Percentiles rank a stretch among this genome's conserved stretches.
Evolutionary conservation across 2,797 vertebrate species (phyloP).

Genomic region (Bucorvus abyssinicus): DNA sequence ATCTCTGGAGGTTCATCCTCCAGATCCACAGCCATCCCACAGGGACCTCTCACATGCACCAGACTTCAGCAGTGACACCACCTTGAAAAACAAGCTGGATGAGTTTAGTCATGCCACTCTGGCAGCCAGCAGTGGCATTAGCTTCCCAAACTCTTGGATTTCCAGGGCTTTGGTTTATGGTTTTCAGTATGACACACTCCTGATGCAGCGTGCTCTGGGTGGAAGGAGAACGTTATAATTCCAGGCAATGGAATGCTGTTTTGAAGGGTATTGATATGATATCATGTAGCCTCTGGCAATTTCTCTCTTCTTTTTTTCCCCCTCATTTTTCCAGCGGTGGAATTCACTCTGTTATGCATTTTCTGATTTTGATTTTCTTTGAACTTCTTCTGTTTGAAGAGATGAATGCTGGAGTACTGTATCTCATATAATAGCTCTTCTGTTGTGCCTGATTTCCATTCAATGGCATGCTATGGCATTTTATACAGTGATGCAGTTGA

Average conservation of each 20-base stretch:
- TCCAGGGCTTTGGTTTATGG: slow-evolving; percentile 42
- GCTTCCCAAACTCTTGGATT: neutral
- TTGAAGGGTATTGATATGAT: slow-evolving; percentile 73
- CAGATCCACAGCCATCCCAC: neutral
- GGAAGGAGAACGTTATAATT: slow-evolving; percentile 70
- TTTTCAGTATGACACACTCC: slow-evolving; percentile 49
- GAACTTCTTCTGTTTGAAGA: slow-evolving; percentile 79
- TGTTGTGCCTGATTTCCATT: slow-evolving; percentile 77
- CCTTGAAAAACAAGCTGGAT: neutral
- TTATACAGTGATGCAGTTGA: slow-evolving; percentile 61
- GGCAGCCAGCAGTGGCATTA: neutral
- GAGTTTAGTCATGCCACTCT: slow-evolving; percentile 1
- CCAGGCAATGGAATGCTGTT: slow-evolving; percentile 66
- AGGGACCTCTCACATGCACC: neutral
- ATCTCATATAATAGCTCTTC: slow-evolving; percentile 76
- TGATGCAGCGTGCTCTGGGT: neutral
- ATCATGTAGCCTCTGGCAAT: slow-evolving; percentile 69
- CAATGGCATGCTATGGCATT: slow-evolving; percentile 63
- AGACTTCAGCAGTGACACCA: neutral
- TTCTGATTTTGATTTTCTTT: slow-evolving; percentile 75
- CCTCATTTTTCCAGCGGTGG: slow-evolving; percentile 24
- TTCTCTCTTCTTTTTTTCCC: slow-evolving; percentile 5
- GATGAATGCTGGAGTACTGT: slow-evolving; percentile 71
- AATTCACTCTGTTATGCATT: slow-evolving; percentile 74
- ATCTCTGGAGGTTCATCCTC: neutral